phyloP scores from a whole-genome alignment of 2,113 vertebrate species.

The Periophthalmodon schlosseri region DNA sequence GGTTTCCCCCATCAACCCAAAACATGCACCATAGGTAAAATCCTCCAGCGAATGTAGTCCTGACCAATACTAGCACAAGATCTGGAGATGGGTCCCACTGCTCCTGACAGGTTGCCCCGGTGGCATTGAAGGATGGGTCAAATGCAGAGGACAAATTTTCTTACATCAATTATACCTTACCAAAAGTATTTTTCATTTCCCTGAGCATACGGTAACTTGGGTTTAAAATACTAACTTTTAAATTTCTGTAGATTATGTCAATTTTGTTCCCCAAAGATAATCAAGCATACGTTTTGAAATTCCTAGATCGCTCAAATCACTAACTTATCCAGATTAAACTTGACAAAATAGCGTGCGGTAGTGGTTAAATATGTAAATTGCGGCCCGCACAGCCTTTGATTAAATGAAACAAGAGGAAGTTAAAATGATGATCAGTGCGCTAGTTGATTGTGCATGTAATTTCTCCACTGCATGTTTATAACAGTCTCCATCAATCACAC shows the following conservation, averaged over 20 bases:
- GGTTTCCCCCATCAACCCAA: too few relatives aligned
- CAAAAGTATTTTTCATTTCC: too few relatives aligned
- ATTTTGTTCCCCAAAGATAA: neutral
- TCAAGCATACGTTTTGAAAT: neutral
- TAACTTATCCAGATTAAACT: neutral
- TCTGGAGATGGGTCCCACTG: too few relatives aligned
- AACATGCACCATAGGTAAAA: too few relatives aligned
- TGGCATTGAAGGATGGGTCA: too few relatives aligned
- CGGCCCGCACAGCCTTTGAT: neutral
- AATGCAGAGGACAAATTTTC: too few relatives aligned
- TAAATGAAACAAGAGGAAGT: neutral
- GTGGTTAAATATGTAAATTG: constrained; percentile 1
- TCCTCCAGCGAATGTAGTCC: too few relatives aligned
- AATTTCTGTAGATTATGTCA: neutral
- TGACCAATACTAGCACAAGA: too few relatives aligned
- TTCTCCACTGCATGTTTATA: neutral
- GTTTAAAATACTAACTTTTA: neutral
- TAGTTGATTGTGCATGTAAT: constrained; percentile 1
- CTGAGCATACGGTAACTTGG: neutral
- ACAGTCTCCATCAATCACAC: constrained; percentile 11
- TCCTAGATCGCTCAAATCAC: neutral
- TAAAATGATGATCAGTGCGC: constrained; percentile 1
- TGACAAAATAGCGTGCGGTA: neutral
- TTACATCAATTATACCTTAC: too few relatives aligned
- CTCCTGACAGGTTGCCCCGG: too few relatives aligned